These are phyloP conservation scores for Galemys pyrenaicus DNA, from an alignment of 2,113 vertebrate genomes.

Conservation along the genomic window DNA sequence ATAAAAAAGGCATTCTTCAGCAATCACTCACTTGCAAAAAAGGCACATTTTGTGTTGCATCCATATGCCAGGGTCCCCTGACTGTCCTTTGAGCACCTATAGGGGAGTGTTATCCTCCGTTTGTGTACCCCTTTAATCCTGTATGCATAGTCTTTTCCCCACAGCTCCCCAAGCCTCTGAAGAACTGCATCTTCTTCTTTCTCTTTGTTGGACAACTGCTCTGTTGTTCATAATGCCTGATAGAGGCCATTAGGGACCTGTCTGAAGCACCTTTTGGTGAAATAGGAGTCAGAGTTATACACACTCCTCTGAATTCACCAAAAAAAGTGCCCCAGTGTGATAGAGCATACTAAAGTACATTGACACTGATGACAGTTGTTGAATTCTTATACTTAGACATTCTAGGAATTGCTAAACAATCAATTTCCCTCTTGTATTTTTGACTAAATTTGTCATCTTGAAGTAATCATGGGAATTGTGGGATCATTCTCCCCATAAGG, in stretches of 20 bases:
- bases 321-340: neutral
- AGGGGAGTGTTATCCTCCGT: neutral
- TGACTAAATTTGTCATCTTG: neutral
- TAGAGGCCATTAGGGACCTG: neutral
- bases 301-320: neutral
- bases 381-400: neutral
- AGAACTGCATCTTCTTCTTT: neutral
- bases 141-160: neutral
- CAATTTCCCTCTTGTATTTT: neutral
- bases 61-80: neutral
- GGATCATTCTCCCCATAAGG: too few relatives aligned
- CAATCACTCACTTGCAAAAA: neutral
- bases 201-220: neutral
- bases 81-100: neutral
- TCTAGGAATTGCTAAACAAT: neutral
- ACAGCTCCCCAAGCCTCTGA: neutral
- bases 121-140: neutral
- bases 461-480: neutral
- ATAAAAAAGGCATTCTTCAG: neutral
- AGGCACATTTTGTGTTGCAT: neutral
- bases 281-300: neutral
- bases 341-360: neutral
- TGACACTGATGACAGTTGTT: neutral
- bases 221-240: neutral
- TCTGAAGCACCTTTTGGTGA: neutral